Conservation (phyloP, 2,113 vertebrate genomes). For the Hemicordylus capensis region DNA sequence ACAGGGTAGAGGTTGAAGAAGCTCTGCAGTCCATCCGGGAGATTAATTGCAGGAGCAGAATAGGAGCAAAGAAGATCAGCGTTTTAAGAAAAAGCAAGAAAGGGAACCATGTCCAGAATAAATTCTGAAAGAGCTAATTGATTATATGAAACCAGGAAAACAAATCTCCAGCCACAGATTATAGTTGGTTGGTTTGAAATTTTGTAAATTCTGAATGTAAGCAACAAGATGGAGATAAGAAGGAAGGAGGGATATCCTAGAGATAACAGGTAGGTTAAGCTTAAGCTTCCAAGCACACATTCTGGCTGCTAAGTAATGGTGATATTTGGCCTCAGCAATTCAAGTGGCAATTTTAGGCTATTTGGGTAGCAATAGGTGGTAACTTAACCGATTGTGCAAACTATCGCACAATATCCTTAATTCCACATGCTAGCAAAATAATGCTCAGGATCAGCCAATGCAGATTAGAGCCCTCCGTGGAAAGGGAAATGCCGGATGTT, state of each 20-base stretch:
- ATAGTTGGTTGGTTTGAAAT: background rate
- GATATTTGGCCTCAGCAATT: background rate
- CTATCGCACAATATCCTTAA: too few relatives aligned
- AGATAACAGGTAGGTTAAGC: background rate
- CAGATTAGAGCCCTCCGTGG: too few relatives aligned
- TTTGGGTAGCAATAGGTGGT: background rate
- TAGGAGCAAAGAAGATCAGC: background rate
- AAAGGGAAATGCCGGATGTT: too few relatives aligned
- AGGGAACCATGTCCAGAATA: background rate
- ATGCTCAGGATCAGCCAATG: too few relatives aligned
- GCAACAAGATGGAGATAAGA: background rate
- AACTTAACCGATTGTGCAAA: too few relatives aligned
- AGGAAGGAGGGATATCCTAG: background rate
- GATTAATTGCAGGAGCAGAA: background rate
- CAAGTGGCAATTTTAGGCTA: background rate
- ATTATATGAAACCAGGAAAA: background rate
- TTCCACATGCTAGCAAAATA: too few relatives aligned
- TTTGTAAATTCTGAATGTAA: background rate
- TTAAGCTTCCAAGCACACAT: background rate
- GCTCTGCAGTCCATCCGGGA: background rate
- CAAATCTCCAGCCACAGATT: background rate
- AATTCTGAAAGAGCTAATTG: background rate
- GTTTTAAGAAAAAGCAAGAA: background rate
- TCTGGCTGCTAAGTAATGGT: background rate
- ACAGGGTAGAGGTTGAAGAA: background rate